Evolutionary conservation across 2,113 vertebrate genomes (phyloP).

Genomic region (Symphodus melops): DNA sequence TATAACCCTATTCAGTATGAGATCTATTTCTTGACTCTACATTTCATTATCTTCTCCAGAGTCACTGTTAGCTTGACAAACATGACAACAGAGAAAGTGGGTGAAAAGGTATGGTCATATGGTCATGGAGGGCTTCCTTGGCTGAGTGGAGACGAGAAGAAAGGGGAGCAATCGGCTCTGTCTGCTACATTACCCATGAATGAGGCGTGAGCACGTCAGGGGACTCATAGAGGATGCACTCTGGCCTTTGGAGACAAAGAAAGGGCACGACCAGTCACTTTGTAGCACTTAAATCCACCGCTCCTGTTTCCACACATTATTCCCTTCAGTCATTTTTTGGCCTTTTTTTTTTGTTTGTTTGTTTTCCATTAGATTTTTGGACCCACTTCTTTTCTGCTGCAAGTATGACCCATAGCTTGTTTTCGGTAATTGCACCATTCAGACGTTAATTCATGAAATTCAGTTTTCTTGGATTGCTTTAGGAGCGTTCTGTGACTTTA

Average conservation of each 20-base stretch:
- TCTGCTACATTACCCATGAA: constrained; percentile 81
- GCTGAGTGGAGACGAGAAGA: constrained; percentile 67
- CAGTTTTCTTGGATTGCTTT: neutral
- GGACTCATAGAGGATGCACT: constrained; percentile 74
- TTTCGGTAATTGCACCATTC: constrained; percentile 1
- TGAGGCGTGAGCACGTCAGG: constrained; percentile 64
- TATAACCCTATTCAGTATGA: neutral
- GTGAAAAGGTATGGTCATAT: constrained; percentile 28
- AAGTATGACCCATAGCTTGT: neutral
- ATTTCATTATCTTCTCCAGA: constrained; percentile 10
- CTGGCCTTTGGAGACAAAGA: constrained; percentile 69
- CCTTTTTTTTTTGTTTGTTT: neutral
- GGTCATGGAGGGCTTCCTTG: constrained; percentile 47
- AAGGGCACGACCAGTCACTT: constrained; percentile 62
- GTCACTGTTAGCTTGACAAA: constrained; percentile 33
- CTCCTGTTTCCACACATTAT: constrained; percentile 49
- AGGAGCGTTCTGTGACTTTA: neutral
- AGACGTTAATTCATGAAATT: neutral
- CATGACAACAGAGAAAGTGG: constrained; percentile 55
- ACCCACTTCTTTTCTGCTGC: constrained; percentile 8
- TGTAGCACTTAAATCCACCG: constrained; percentile 62
- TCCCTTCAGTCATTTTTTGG: constrained; percentile 28
- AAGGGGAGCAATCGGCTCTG: constrained; percentile 73
- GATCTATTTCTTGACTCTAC: neutral
- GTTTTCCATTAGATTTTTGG: constrained; percentile 12